Conservation (phyloP, 2,113 vertebrate species). For the Python bivittatus region DNA sequence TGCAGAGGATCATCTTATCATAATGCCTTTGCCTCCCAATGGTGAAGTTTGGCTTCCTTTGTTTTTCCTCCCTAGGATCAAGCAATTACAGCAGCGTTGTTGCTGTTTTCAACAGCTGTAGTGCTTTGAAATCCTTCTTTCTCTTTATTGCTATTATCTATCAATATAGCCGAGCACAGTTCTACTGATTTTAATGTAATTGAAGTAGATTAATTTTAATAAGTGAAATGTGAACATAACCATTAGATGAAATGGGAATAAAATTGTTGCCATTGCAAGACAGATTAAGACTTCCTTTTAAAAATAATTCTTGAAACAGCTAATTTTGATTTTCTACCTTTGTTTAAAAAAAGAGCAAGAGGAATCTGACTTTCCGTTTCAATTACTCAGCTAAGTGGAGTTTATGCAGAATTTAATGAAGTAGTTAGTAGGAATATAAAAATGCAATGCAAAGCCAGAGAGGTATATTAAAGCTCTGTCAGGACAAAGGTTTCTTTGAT, state of each 20-base stretch:
- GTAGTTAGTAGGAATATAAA: constrained; percentile 39
- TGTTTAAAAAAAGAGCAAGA: constrained; percentile 25
- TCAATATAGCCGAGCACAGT: constrained; percentile 62
- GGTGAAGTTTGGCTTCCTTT: constrained; percentile 4
- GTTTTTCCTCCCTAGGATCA: constrained; percentile 14
- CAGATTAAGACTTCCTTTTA: constrained; percentile 68
- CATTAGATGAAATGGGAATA: constrained; percentile 71
- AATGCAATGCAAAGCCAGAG: constrained; percentile 44
- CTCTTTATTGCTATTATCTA: constrained; percentile 67
- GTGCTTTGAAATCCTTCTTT: constrained; percentile 54
- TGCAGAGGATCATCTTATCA: background rate
- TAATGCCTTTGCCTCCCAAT: background rate
- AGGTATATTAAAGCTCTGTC: constrained; percentile 23
- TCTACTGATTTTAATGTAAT: constrained; percentile 69
- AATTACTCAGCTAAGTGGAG: constrained; percentile 60
- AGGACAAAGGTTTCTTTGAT: constrained; percentile 28
- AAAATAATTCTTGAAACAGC: constrained; percentile 71
- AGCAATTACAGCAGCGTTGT: constrained; percentile 30
- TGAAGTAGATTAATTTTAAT: constrained; percentile 78
- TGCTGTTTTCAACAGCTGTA: constrained; percentile 44
- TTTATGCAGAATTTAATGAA: constrained; percentile 55
- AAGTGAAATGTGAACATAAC: constrained; percentile 71
- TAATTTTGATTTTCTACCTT: constrained; percentile 69
- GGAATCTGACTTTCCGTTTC: constrained; percentile 44
- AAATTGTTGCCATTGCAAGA: constrained; percentile 66